Conservation (phyloP, 2,113 vertebrate species). For the Potamarius usumacintae region DNA sequence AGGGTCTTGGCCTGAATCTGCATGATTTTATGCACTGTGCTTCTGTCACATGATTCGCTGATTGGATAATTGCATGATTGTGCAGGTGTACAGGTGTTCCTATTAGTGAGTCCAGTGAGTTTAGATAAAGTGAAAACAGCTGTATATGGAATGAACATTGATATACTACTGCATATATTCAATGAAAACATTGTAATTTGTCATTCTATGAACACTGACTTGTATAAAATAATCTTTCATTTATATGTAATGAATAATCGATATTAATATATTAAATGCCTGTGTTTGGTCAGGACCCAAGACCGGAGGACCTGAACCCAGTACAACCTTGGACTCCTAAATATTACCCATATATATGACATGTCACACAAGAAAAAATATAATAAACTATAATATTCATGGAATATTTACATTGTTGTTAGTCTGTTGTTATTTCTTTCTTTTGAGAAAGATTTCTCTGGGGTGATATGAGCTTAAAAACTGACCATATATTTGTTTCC, state of each 20-base stretch:
- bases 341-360: not conserved
- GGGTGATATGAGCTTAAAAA: not conserved
- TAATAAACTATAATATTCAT: not conserved
- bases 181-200: not conserved
- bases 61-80: not conserved
- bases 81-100: not conserved
- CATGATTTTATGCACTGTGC: not conserved
- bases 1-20: not conserved
- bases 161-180: not conserved
- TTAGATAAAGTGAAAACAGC: not conserved
- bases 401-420: not conserved
- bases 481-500: not conserved
- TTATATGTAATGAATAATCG: not conserved
- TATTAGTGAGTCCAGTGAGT: not conserved
- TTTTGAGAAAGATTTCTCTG: not conserved
- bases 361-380: not conserved
- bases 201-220: not conserved
- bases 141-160: not conserved
- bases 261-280: not conserved
- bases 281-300: not conserved
- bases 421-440: not conserved
- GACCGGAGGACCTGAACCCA: not conserved
- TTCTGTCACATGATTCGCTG: not conserved
- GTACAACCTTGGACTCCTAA: not conserved
- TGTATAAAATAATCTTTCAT: not conserved